Conservation (phyloP, 2,113 vertebrate genomes). For the Oplegnathus fasciatus region DNA sequence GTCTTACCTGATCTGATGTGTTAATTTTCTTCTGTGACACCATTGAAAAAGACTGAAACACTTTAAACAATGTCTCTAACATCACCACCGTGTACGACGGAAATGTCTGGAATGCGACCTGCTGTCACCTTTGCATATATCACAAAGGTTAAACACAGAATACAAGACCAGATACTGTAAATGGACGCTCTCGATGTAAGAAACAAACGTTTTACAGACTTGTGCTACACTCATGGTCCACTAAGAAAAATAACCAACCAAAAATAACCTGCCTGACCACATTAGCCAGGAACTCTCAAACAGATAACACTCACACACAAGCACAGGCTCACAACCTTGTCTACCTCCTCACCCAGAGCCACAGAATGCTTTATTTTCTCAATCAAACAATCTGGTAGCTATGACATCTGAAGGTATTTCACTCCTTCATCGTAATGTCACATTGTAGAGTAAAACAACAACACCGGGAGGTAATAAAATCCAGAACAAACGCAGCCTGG, state of each 20-base stretch:
- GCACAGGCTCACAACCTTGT: neutral
- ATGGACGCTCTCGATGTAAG: fast-evolving
- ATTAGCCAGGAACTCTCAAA: constrained; percentile 42
- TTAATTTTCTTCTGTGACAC: neutral
- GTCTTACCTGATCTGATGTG: neutral
- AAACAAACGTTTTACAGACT: neutral
- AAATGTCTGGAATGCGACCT: constrained; percentile 38
- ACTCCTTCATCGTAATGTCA: neutral
- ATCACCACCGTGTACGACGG: neutral
- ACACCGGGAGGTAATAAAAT: neutral
- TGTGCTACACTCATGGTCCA: neutral
- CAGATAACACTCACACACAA: constrained; percentile 52
- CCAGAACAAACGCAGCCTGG: constrained; percentile 11
- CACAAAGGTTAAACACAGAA: neutral
- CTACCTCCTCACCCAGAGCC: neutral
- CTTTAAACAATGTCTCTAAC: neutral
- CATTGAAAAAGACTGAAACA: neutral
- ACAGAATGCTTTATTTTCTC: neutral
- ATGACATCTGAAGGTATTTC: neutral
- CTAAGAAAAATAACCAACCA: constrained; percentile 31
- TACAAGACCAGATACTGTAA: neutral
- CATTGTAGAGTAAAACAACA: constrained; percentile 3
- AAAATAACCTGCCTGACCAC: constrained; percentile 66
- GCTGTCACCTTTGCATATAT: neutral
- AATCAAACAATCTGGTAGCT: neutral